Conservation (phyloP, 2,797 vertebrate genomes). For the Hybognathus amarus region DNA sequence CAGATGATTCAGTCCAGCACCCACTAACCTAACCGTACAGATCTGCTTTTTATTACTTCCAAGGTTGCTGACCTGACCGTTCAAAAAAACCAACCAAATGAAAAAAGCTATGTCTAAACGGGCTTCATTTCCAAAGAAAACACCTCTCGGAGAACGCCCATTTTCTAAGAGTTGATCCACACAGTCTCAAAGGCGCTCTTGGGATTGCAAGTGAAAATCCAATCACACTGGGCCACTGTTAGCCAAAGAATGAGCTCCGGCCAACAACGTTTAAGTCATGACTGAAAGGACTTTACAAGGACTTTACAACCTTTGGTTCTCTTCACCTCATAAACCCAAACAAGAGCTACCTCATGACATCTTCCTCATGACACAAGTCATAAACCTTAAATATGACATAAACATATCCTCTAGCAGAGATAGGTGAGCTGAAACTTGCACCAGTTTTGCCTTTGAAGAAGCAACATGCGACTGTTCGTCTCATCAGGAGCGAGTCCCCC, state of each 20-base stretch:
- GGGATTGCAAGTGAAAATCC: slow-evolving; percentile 63
- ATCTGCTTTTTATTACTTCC: slow-evolving; percentile 50
- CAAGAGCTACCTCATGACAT: neutral
- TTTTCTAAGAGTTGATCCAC: neutral
- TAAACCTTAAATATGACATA: neutral
- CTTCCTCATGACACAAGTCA: neutral
- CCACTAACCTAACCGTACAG: neutral
- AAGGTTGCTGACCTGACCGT: slow-evolving; percentile 62
- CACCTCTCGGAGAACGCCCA: slow-evolving; percentile 19
- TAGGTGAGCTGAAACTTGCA: slow-evolving; percentile 9
- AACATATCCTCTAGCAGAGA: neutral
- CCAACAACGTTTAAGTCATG: slow-evolving; percentile 19
- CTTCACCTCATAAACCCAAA: neutral
- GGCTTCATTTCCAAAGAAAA: slow-evolving; percentile 74
- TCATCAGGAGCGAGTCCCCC: slow-evolving; percentile 50
- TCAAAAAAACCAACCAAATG: slow-evolving; percentile 58
- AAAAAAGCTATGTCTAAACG: slow-evolving; percentile 50
- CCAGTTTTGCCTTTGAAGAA: slow-evolving; percentile 53
- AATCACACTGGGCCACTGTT: slow-evolving; percentile 56
- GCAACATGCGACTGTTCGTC: slow-evolving; percentile 43
- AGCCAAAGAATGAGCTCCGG: slow-evolving; percentile 45
- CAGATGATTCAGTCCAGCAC: neutral
- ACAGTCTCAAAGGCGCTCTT: slow-evolving; percentile 60
- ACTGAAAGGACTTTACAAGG: slow-evolving; percentile 1
- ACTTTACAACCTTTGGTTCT: neutral